A percentile compares a stretch with the other conserved stretches of the same genome.
These are phyloP conservation scores for Toxotes chatareus DNA, from an alignment of 2,113 vertebrate species.

Conservation along the genomic window DNA sequence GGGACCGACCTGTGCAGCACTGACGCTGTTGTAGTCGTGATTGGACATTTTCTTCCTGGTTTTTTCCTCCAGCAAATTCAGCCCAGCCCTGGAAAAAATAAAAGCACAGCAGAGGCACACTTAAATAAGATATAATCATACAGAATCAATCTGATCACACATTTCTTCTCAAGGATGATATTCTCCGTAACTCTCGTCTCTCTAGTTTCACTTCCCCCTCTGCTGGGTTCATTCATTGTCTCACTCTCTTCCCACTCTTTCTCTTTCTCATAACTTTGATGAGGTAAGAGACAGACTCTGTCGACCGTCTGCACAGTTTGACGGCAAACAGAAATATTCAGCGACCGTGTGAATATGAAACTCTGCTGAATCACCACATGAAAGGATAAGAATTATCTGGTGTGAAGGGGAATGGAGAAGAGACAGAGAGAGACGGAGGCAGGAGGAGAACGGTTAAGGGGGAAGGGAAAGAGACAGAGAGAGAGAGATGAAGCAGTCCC, in stretches of 20 bases:
- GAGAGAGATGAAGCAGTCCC: slow-evolving; percentile 79
- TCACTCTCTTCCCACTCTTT: slow-evolving; percentile 40
- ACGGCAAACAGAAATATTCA: slow-evolving; percentile 72
- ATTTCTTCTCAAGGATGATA: slow-evolving; percentile 28
- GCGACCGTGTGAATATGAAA: slow-evolving; percentile 62
- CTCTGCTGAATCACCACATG: slow-evolving; percentile 68
- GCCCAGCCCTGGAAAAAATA: slow-evolving; percentile 62
- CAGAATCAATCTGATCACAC: slow-evolving; percentile 40
- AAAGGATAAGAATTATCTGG: slow-evolving; percentile 65
- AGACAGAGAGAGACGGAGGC: slow-evolving; percentile 33
- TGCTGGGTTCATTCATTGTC: slow-evolving; percentile 46
- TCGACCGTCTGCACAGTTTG: slow-evolving; percentile 41
- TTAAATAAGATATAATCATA: slow-evolving; percentile 49
- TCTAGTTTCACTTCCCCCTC: slow-evolving; percentile 31
- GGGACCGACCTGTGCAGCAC: slow-evolving; percentile 71
- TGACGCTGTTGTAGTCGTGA: slow-evolving; percentile 69
- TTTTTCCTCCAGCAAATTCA: slow-evolving; percentile 71
- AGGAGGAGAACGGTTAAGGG: slow-evolving; percentile 41
- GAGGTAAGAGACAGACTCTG: slow-evolving; percentile 57
- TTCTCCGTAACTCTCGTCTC: slow-evolving; percentile 43
- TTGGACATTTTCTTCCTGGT: slow-evolving; percentile 68
- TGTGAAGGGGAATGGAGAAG: slow-evolving; percentile 31
- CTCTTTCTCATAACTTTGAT: slow-evolving; percentile 61
- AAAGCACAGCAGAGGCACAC: slow-evolving; percentile 1
- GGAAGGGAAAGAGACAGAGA: slow-evolving; percentile 59